Evolutionary conservation across 2,113 vertebrate genomes (phyloP), one percentile per base, ranked within the genome.

Genomic region (Prunella himalayana): DNA sequence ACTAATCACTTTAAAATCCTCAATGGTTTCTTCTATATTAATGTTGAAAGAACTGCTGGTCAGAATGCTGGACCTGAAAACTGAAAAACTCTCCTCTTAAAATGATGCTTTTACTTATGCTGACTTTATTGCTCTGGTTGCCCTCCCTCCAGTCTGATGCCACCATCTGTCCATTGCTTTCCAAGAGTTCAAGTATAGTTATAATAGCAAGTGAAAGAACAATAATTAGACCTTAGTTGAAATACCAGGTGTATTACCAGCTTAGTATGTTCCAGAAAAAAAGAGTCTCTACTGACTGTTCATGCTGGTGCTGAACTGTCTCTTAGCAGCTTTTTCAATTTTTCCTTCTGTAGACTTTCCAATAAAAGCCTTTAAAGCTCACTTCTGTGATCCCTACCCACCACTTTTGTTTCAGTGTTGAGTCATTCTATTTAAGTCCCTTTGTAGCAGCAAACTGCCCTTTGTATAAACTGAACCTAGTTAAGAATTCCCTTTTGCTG

Each of bases 401-500:
- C 61, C 49, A 50, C 71, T 92, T 81, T 59, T 91, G 60, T 95
- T 94, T 96, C 86, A 72, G 35, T 37, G 28, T 88, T 84, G 88
- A 94, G 84, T 86, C 72, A 66, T 85, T 94, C 49, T 94, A 76
- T 92, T 93, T 88, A 79, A 95, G 65, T 94, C 73, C 31, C 60
- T 92, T 89, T 94, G 90, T 70, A 89, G 84, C 27, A 78, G 79
- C 68, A 94, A 88, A 95, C 79, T 94, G 50, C 27, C 63, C 57
- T 95, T 94, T 92, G 64, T 86, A 79, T 57, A 83, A 95, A 53
- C 50, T 91, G 88, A 92, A 91, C 57, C 61, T 95, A 84, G 82
- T 94, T 97, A 94, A 90, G 79, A 91, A 96, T 93, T 94, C 93
- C 42, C 82, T 92, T 96, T 95, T 91, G 82, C 92, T 61, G 59